Evolutionary conservation across 2,113 vertebrate genomes (phyloP).

Genomic region (Microcebus ravelobensis): DNA sequence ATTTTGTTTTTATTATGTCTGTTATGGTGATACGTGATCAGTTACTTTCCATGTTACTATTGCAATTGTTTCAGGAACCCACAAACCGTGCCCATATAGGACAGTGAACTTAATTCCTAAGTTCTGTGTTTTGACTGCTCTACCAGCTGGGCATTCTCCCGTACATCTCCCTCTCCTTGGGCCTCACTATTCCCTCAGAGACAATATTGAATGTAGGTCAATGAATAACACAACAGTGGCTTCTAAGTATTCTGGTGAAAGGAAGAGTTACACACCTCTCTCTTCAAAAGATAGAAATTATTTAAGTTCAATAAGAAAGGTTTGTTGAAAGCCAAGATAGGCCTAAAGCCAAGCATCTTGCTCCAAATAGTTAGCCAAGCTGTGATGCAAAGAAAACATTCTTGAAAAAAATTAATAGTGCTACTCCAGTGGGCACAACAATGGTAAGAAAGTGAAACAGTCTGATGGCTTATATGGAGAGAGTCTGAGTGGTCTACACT

Average conservation of each 20-base stretch:
- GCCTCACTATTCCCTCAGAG: not conserved
- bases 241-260: not conserved
- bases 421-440: no score
- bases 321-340: not conserved
- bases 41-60: not conserved
- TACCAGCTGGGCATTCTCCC: not conserved
- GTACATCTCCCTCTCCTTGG: not conserved
- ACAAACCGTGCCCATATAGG: not conserved
- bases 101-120: not conserved
- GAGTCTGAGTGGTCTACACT: no score
- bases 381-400: not conserved
- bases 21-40: not conserved
- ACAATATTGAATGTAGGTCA: no score
- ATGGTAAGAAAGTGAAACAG: no score
- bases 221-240: no score
- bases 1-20: not conserved
- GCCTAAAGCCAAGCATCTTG: not conserved
- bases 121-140: not conserved
- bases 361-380: not conserved
- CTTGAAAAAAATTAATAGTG: no score
- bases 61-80: not conserved
- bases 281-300: not conserved
- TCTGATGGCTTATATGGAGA: no score
- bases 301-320: not conserved
- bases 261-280: not conserved